Base-by-base conservation (phyloP, 2,888 invertebrate genomes). In the Uloborus plumipes region DNA sequence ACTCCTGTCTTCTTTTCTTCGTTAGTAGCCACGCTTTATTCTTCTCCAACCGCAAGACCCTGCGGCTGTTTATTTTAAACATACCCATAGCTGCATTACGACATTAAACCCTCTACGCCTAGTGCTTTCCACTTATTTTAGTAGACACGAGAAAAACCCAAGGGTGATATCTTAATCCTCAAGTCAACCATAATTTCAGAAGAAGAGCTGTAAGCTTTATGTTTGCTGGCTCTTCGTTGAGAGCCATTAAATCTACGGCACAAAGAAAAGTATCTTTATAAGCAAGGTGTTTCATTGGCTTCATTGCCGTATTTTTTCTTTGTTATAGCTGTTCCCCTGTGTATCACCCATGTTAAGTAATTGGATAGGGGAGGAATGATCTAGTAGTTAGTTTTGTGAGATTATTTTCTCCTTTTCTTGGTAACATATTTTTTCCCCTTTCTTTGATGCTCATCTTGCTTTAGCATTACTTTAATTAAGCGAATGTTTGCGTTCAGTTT, bases 131-230 rank as follows among this genome's bases (percentile, higher is more conserved):
- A 39, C 79, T 79, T 73, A 79, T 79, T 79, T 79, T 66, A 79
- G 53, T 47, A 26, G 71, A 58, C 72, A 16, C 26, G 16, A 39
- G 49, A n/a, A 72, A 61, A 31, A 20, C 79, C 72, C 67, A 16
- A 16, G 61, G 72, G 79, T 51, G n/a, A 59, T 72, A 59, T 79
- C 73, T 47, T 67, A 73, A 73, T 79, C 50, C 71, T 65, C 79
- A 26, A 58, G 72, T 47, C 79, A 67, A 47, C 61, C 55, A 72
- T 79, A 79, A 79, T 66, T 79, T 79, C 58, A 15, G 22, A 39
- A 53, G 73, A 61, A 66, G 53, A 59, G 67, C 61, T 50, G 50
- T 13, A 61, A 67, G 47, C 53, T 49, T 78, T 72, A 79, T 47
- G 47, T 31, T 20, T 59, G 47, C 58, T 26, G 67, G 9, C 55